Percentiles rank a stretch among this genome's conserved stretches.
These are phyloP conservation scores for Emydoidea blandingii DNA, from an alignment of 2,797 vertebrate species.

Conservation along the genomic window DNA sequence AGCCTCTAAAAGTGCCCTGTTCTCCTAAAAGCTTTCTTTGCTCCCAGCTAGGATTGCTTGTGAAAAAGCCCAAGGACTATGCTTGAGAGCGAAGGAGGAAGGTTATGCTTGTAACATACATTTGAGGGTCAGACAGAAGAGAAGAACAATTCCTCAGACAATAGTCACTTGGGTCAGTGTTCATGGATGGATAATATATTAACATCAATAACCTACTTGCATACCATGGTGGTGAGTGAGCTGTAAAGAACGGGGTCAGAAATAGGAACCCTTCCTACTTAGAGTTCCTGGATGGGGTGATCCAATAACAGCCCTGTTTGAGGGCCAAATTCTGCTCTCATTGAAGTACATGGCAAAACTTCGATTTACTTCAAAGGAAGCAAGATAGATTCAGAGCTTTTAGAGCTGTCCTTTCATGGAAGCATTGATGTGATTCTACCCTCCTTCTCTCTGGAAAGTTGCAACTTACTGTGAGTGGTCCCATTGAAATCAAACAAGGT, in stretches of 20 bases:
- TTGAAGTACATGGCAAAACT: neutral
- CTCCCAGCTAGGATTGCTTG: neutral
- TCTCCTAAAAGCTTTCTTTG: neutral
- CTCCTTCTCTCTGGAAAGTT: neutral
- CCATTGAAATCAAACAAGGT: neutral
- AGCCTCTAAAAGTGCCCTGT: neutral
- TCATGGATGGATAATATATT: neutral
- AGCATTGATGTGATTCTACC: neutral
- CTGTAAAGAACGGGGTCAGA: neutral
- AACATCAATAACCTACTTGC: neutral
- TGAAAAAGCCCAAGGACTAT: neutral
- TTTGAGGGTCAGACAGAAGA: constrained; percentile 2
- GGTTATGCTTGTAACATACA: neutral
- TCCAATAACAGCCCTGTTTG: neutral
- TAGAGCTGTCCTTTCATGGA: too few relatives aligned
- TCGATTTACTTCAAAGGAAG: neutral
- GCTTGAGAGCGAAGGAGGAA: neutral
- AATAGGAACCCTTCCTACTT: neutral
- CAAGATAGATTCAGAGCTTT: neutral
- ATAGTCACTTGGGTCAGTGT: rapidly evolving
- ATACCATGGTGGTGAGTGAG: neutral
- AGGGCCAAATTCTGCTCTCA: neutral
- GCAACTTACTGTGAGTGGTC: neutral
- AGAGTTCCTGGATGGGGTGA: neutral
- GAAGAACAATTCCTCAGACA: neutral